Base-by-base conservation (phyloP, 2,113 vertebrate species). In the Noctilio leporinus region DNA sequence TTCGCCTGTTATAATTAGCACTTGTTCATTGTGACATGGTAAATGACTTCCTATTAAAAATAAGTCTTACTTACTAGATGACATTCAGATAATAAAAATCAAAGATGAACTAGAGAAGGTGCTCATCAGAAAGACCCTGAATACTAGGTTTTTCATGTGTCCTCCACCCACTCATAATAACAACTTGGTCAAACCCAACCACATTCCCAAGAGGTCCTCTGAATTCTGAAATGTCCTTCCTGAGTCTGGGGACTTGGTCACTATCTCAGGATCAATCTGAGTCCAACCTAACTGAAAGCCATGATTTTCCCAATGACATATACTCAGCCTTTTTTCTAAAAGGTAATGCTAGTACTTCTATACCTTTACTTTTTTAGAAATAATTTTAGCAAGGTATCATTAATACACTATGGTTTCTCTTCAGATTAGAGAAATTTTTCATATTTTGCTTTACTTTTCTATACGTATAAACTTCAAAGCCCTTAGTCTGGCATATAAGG, bases 31-130 rank as follows among this genome's bases (percentile, higher is more conserved):
- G 40, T 78, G n/a, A 62, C 35, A 35, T 33, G 69, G 28, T 73
- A 73, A 87, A 92, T 67, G 47, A 75, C 24, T 91, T 95, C 55
- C 70, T 70, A 9, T 6, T 64, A 57, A 94, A 89, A 92, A 85
- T 26, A 70, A 84, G 59, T 1, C 20, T 53, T 84, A 59, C n/a
- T 30, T 30, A 55, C 24, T n/a, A n/a, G 5, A 45, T 28, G 49
- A 7, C 51, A 43, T 57, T 82, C 55, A 84, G 38, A 57, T 11
- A 59, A 82, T 35, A 69, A 86, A 93, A 78, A 15, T 11, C 0
- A 2, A 93, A 12, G 16, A 22, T 30, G 5, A 30, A 49, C 35
- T 65, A 72, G 38, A 59, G 28, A 81, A 84, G 33, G 4, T n/a
- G 7, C 24, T 33, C 28, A 53, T 47, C 33, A 43, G n/a, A 88